Evolutionary conservation across 2,888 invertebrate genomes (phyloP).

Genomic region (Unio pictorum): DNA sequence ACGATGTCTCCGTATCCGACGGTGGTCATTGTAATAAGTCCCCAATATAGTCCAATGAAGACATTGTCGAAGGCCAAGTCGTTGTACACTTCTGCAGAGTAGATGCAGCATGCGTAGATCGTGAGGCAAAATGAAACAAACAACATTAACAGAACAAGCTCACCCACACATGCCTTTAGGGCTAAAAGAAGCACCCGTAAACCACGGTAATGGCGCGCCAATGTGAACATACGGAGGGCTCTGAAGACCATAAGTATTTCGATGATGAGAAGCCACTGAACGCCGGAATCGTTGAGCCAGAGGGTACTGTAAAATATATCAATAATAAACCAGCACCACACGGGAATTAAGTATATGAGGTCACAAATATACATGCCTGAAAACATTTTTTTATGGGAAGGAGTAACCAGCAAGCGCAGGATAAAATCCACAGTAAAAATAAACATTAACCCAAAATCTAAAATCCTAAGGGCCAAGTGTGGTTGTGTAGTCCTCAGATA

Average conservation of each 20-base stretch:
- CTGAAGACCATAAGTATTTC: slow-evolving; percentile 39
- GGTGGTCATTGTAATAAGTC: slow-evolving; percentile 54
- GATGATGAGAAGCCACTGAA: slow-evolving; percentile 24
- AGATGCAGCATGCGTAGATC: slow-evolving; percentile 43
- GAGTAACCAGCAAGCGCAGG: slow-evolving; percentile 36
- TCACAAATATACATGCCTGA: slow-evolving; percentile 36
- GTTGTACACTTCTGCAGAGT: slow-evolving; percentile 38
- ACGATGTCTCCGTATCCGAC: slow-evolving; percentile 64
- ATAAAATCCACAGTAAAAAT: slow-evolving; percentile 48
- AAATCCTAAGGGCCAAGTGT: slow-evolving; percentile 27
- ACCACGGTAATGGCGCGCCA: slow-evolving; percentile 45
- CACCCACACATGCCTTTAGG: slow-evolving; percentile 41
- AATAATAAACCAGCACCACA: slow-evolving; percentile 35
- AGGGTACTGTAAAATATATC: slow-evolving; percentile 21
- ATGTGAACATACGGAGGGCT: slow-evolving; percentile 45
- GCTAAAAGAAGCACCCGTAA: slow-evolving; percentile 42
- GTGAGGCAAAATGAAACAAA: slow-evolving; percentile 42
- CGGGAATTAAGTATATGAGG: slow-evolving; percentile 43
- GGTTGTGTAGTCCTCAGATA: slow-evolving; percentile 34
- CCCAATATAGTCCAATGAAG: slow-evolving; percentile 48
- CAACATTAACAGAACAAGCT: slow-evolving; percentile 39
- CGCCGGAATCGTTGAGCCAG: slow-evolving; percentile 25
- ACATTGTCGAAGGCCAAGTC: slow-evolving; percentile 25
- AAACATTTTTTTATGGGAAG: slow-evolving; percentile 28
- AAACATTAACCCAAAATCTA: slow-evolving; percentile 40